These are phyloP conservation scores for Sminthurinus aureus DNA, from an alignment of 2,888 invertebrate genomes.

Conservation along the genomic window DNA sequence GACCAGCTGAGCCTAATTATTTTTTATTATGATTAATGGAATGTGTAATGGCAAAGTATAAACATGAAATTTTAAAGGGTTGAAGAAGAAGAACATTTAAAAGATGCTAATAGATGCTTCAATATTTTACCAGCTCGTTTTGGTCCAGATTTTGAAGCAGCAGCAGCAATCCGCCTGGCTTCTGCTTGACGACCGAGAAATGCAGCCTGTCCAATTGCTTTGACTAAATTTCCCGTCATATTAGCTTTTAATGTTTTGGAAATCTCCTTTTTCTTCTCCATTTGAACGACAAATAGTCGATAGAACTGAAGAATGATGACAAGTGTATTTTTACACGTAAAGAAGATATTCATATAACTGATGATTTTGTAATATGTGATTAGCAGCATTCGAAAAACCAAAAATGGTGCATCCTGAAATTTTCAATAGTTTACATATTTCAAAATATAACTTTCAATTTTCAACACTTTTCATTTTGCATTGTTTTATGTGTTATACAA, in stretches of 20 bases:
- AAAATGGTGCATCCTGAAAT: constrained; percentile 78
- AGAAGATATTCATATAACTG: constrained; percentile 95
- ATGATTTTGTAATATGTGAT: constrained; percentile 88
- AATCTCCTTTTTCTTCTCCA: constrained; percentile 61
- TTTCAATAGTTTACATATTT: no score
- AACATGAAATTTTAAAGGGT: not conserved
- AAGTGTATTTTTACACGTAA: constrained; percentile 89
- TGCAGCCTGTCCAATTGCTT: constrained; percentile 56
- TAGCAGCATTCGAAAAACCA: constrained; percentile 83
- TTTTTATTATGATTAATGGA: not conserved
- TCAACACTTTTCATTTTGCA: no score
- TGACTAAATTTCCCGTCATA: constrained; percentile 56
- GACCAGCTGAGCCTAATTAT: constrained; percentile 33
- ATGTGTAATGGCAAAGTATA: no score
- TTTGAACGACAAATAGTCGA: constrained; percentile 79
- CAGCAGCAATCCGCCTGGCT: not conserved
- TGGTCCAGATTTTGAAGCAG: not conserved
- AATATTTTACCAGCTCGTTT: constrained; percentile 1
- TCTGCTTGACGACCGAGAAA: constrained; percentile 36
- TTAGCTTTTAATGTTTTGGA: constrained; percentile 51
- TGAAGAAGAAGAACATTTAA: not conserved
- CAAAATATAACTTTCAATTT: no score
- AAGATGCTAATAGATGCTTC: not conserved
- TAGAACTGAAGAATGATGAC: constrained; percentile 89
- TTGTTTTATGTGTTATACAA: no score